A percentile compares a stretch with the other conserved stretches of the same genome.
Evolutionary conservation across 2,113 vertebrate genomes (phyloP).

Genomic region (Symphodus melops): DNA sequence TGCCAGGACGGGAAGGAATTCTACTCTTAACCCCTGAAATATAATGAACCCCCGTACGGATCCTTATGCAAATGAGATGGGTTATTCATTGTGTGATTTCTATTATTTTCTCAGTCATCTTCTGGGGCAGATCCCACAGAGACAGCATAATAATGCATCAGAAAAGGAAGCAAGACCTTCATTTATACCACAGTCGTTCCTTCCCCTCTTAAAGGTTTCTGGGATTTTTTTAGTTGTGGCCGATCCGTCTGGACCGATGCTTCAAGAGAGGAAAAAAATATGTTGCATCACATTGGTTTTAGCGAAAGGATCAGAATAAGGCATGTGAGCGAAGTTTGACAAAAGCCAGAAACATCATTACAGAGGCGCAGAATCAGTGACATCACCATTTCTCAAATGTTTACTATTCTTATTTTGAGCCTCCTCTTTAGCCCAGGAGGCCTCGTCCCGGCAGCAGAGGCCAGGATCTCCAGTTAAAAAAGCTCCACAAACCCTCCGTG

Average conservation of each 20-base stretch:
- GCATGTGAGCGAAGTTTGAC: constrained; percentile 29
- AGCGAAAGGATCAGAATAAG: constrained; percentile 11
- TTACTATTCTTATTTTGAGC: no score
- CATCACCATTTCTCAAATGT: no score
- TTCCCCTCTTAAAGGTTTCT: constrained; percentile 4
- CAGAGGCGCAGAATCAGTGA: neutral
- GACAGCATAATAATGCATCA: neutral
- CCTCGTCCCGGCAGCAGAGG: neutral
- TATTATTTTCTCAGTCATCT: neutral
- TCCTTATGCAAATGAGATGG: neutral
- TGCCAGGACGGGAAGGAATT: neutral
- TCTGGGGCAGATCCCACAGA: constrained; percentile 1
- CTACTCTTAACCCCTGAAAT: neutral
- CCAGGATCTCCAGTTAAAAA: no score
- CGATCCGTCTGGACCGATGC: constrained; percentile 39
- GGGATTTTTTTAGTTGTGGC: constrained; percentile 33
- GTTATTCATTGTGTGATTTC: neutral
- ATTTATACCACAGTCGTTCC: constrained; percentile 4
- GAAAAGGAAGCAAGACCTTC: constrained; percentile 5
- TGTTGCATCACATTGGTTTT: constrained; percentile 1
- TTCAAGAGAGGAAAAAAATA: constrained; percentile 32
- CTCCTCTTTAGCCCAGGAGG: no score
- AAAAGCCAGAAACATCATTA: constrained; percentile 17
- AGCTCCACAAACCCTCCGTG: no score
- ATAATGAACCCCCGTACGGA: constrained; percentile 7